Evolutionary conservation across 2,888 invertebrate species (phyloP).

Genomic region (Catocala sponsa): DNA sequence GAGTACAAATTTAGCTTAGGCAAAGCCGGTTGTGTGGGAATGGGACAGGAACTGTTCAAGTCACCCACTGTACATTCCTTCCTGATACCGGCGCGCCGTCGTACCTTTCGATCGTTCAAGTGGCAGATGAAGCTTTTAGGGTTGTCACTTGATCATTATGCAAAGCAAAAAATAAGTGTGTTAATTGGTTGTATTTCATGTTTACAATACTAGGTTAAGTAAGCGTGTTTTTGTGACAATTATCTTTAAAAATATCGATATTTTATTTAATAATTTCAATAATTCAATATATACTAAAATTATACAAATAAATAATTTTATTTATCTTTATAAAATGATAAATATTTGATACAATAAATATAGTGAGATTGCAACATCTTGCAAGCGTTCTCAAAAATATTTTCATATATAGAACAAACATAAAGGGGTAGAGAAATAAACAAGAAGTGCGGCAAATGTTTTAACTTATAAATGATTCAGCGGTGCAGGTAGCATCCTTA

Average conservation of each 20-base stretch:
- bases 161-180: constrained; percentile 36
- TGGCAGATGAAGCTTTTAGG: constrained; percentile 88
- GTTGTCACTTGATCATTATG: constrained; percentile 73
- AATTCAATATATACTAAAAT: no score
- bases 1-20: constrained; percentile 82
- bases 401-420: no score
- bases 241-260: not conserved
- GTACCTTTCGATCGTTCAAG: constrained; percentile 89
- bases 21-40: constrained; percentile 80
- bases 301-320: no score
- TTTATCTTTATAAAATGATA: no score
- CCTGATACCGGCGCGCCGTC: constrained; percentile 86
- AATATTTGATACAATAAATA: no score
- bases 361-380: no score
- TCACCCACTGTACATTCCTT: constrained; percentile 88
- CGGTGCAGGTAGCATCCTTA: constrained; percentile 71
- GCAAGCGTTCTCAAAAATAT: no score
- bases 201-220: not conserved
- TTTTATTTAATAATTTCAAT: no score
- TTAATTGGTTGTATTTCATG: constrained; percentile 27
- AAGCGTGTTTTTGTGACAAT: not conserved
- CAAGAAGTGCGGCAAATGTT: constrained; percentile 23
- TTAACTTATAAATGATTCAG: constrained; percentile 58
- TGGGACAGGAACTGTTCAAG: constrained; percentile 85
- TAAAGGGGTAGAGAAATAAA: not conserved